phyloP scores from a whole-genome alignment of 1,140 invertebrate species.

The Lordiphosa collinella region DNA sequence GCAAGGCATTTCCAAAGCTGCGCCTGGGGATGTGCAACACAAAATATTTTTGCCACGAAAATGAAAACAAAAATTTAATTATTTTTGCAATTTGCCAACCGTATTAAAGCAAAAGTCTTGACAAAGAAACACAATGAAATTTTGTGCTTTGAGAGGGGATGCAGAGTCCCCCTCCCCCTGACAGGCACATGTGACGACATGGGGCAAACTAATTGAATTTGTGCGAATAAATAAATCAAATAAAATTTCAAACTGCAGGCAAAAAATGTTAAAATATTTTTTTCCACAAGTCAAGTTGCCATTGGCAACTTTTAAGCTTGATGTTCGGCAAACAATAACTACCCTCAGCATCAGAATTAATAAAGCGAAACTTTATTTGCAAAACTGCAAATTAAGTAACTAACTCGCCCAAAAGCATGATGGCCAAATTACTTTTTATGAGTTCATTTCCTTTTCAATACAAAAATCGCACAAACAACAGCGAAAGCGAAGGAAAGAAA shows the following conservation, averaged over 20 bases:
- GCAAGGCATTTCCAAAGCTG: constrained; percentile 19
- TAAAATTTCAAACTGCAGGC: constrained; percentile 38
- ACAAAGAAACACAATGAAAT: constrained; percentile 62
- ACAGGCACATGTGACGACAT: constrained; percentile 41
- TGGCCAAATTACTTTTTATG: constrained; percentile 77
- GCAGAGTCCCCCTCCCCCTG: too few relatives aligned
- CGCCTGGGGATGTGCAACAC: constrained; percentile 32
- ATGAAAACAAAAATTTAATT: constrained; percentile 66
- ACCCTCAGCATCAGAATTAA: constrained; percentile 65
- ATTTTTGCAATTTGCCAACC: constrained; percentile 58
- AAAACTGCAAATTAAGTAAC: constrained; percentile 76
- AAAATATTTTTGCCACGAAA: constrained; percentile 46
- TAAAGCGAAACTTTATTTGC: constrained; percentile 78
- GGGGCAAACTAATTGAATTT: constrained; percentile 61
- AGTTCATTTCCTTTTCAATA: constrained; percentile 75
- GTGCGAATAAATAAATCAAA: constrained; percentile 22
- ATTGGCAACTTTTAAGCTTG: constrained; percentile 55
- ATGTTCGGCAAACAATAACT: constrained; percentile 34
- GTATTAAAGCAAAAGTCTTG: constrained; percentile 45
- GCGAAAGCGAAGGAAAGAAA: too few relatives aligned
- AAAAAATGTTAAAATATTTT: too few relatives aligned
- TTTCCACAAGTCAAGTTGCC: too few relatives aligned
- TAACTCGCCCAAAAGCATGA: constrained; percentile 72
- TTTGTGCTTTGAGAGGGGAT: constrained; percentile 11
- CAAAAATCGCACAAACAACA: too few relatives aligned